These are phyloP conservation scores for Micromussa lordhowensis DNA, from an alignment of 92 coral and sea anemone genomes.

Conservation along the genomic window DNA sequence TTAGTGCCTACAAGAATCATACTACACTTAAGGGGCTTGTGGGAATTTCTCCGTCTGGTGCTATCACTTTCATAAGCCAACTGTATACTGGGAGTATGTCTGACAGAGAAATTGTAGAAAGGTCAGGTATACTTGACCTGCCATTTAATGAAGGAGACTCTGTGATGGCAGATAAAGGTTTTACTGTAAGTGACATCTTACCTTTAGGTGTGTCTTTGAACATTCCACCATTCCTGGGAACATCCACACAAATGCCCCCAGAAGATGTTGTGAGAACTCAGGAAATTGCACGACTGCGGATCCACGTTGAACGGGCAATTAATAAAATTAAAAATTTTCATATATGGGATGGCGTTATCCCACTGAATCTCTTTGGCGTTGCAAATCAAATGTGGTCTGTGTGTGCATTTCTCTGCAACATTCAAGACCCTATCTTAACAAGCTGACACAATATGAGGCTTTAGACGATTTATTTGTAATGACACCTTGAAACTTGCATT, in stretches of 20 bases:
- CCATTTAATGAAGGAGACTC: constrained; percentile 40
- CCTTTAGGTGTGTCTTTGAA: constrained; percentile 32
- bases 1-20: too few relatives aligned
- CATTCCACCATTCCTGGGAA: constrained; percentile 31
- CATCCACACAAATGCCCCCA: constrained; percentile 7
- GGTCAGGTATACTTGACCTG: constrained; percentile 48
- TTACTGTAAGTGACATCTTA: constrained; percentile 28
- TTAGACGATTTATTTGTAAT: too few relatives aligned
- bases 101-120: constrained; percentile 56
- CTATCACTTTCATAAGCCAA: too few relatives aligned
- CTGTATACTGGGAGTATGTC: constrained; percentile 57
- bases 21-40: constrained; percentile 32
- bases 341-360: constrained; percentile 50
- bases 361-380: constrained; percentile 34
- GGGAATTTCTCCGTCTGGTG: constrained; percentile 38
- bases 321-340: constrained; percentile 21
- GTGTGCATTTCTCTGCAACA: constrained; percentile 34
- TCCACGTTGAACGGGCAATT: neutral
- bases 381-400: constrained; percentile 64
- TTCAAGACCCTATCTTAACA: constrained; percentile 35
- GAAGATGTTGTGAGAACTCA: constrained; percentile 22
- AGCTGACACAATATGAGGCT: too few relatives aligned
- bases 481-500: too few relatives aligned
- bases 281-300: constrained; percentile 31
- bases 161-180: constrained; percentile 56